phyloP scores from a whole-genome alignment of 2,888 invertebrate genomes.

The Dermolepida albohirtum region DNA sequence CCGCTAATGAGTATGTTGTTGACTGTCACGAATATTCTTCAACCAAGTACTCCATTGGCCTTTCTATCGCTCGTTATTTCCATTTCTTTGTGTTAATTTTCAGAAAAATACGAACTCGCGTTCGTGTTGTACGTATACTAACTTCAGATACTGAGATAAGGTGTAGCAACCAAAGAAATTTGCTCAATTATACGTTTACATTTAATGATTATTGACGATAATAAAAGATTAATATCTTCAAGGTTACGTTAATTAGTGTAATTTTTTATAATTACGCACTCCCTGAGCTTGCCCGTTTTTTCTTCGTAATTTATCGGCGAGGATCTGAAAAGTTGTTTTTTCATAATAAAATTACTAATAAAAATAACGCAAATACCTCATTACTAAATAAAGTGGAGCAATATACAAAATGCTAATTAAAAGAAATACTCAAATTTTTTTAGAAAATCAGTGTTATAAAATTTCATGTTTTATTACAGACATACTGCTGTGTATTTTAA shows the following conservation, averaged over 20 bases:
- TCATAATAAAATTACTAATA: neutral
- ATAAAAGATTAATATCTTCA: slow-evolving; percentile 25
- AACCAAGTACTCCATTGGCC: slow-evolving; percentile 12
- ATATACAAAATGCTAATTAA: too few relatives aligned
- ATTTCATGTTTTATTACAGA: too few relatives aligned
- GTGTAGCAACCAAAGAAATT: neutral
- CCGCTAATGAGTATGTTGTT: slow-evolving; percentile 25
- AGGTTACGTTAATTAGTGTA: slow-evolving; percentile 22
- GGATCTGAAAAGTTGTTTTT: neutral
- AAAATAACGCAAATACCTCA: too few relatives aligned
- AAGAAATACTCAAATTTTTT: too few relatives aligned
- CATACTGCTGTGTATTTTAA: too few relatives aligned
- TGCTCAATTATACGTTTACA: slow-evolving; percentile 20
- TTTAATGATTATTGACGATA: slow-evolving; percentile 6
- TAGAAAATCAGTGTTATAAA: too few relatives aligned
- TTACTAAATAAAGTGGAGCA: too few relatives aligned
- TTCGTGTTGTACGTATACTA: neutral
- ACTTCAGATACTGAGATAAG: too few relatives aligned
- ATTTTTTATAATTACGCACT: neutral
- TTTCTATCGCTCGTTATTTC: neutral
- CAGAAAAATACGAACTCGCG: neutral
- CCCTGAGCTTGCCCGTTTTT: too few relatives aligned
- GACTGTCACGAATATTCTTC: slow-evolving; percentile 27
- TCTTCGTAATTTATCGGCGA: too few relatives aligned
- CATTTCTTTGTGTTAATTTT: too few relatives aligned